phyloP scores from a whole-genome alignment of 2,888 invertebrate genomes.

The Lydus trimaculatus region DNA sequence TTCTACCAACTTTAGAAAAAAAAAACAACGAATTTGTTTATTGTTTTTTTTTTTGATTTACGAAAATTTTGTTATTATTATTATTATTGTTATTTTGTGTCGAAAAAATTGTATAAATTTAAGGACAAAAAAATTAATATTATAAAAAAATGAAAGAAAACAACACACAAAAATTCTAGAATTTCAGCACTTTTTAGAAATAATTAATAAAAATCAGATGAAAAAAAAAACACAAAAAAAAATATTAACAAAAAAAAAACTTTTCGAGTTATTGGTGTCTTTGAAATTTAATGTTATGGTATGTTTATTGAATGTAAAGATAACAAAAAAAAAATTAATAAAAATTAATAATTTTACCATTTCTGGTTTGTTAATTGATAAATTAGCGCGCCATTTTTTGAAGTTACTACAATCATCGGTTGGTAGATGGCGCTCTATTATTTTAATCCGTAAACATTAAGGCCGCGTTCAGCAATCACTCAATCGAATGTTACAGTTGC shows the following conservation, averaged over 20 bases:
- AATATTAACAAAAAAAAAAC: constrained; percentile 22
- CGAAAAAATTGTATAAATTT: not conserved
- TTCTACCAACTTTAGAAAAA: not conserved
- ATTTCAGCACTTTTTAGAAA: constrained; percentile 48
- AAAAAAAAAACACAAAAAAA: constrained; percentile 14
- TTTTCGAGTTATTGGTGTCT: constrained; percentile 55
- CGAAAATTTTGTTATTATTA: constrained; percentile 15
- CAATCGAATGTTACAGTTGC: too few relatives aligned
- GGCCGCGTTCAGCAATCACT: too few relatives aligned
- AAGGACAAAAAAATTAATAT: not conserved
- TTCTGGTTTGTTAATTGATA: not conserved
- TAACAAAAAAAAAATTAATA: constrained; percentile 29
- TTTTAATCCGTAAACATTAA: too few relatives aligned
- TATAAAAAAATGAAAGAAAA: not conserved
- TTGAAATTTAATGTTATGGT: constrained; percentile 56
- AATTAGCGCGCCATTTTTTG: too few relatives aligned
- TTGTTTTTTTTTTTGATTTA: constrained; percentile 31
- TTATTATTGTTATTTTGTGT: constrained; percentile 33
- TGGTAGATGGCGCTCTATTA: too few relatives aligned
- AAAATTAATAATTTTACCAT: not conserved
- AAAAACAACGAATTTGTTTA: constrained; percentile 43
- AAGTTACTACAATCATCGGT: too few relatives aligned
- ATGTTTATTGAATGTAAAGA: constrained; percentile 55
- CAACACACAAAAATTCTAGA: constrained; percentile 32
- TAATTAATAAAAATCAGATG: constrained; percentile 39